A percentile compares a stretch with the other conserved stretches of the same genome.
These are phyloP conservation scores for Parascotia fuliginaria DNA, from an alignment of 2,888 invertebrate species.

Conservation along the genomic window DNA sequence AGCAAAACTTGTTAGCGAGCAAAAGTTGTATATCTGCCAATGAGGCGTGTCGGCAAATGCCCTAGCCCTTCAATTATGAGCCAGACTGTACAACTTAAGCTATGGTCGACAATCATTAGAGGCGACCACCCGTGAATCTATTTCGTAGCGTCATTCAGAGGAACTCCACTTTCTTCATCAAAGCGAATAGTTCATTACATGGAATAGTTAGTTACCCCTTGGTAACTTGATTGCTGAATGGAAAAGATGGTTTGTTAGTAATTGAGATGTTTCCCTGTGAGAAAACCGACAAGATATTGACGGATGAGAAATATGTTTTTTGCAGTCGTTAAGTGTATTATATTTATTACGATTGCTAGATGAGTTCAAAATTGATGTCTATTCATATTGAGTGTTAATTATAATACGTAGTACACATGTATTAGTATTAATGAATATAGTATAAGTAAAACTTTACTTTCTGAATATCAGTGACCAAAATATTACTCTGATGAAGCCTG, in stretches of 20 bases:
- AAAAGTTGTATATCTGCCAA: not conserved
- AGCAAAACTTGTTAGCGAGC: slow-evolving; percentile 2
- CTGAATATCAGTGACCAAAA: too few species aligned
- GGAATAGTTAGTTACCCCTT: slow-evolving; percentile 14
- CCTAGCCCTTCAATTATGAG: slow-evolving; percentile 25
- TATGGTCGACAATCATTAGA: slow-evolving; percentile 57
- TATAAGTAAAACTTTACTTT: too few species aligned
- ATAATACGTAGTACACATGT: too few species aligned
- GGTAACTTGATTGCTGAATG: slow-evolving; percentile 4
- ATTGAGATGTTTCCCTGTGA: slow-evolving; percentile 1
- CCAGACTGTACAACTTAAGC: slow-evolving; percentile 34
- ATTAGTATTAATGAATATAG: too few species aligned
- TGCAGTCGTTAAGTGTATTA: not conserved
- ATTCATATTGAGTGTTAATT: too few species aligned
- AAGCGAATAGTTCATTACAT: slow-evolving; percentile 30
- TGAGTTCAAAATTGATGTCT: too few species aligned
- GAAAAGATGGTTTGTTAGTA: slow-evolving; percentile 2
- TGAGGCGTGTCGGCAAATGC: not conserved
- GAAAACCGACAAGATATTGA: not conserved
- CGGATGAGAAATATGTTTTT: not conserved
- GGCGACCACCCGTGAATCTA: slow-evolving; percentile 69
- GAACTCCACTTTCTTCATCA: slow-evolving; percentile 34
- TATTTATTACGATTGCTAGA: not conserved
- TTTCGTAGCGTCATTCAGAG: slow-evolving; percentile 43
- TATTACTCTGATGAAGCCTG: too few species aligned